These are phyloP conservation scores for Phania funesta DNA, from an alignment of 2,888 invertebrate species.

Conservation along the genomic window DNA sequence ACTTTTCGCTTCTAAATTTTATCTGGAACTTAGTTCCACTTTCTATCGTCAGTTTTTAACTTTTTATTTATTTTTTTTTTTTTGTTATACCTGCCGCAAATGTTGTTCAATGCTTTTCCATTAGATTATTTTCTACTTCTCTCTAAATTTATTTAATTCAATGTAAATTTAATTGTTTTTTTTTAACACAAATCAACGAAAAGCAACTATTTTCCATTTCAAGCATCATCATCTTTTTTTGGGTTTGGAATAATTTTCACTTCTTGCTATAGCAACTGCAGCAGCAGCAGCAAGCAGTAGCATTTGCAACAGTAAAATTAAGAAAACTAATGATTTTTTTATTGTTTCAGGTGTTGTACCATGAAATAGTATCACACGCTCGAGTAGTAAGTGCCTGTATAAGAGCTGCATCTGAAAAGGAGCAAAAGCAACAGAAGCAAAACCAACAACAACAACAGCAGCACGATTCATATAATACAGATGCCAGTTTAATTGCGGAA, in stretches of 20 bases:
- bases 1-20: slow-evolving; percentile 11
- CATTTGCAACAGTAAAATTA: slow-evolving; percentile 24
- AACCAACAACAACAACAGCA: slow-evolving; percentile 67
- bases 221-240: slow-evolving; percentile 46
- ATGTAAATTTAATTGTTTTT: slow-evolving; percentile 56
- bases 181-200: slow-evolving; percentile 26
- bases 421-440: slow-evolving; percentile 70
- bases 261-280: slow-evolving; percentile 34
- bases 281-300: neutral
- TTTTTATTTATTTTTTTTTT: slow-evolving; percentile 10
- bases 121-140: neutral
- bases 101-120: slow-evolving; percentile 38
- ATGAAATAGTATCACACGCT: slow-evolving; percentile 95
- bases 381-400: slow-evolving; percentile 91
- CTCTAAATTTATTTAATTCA: slow-evolving; percentile 27
- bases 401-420: slow-evolving; percentile 85
- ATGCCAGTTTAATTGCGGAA: slow-evolving; percentile 74
- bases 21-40: slow-evolving; percentile 62
- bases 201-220: slow-evolving; percentile 5
- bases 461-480: slow-evolving; percentile 68
- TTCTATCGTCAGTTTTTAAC: slow-evolving; percentile 46
- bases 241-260: slow-evolving; percentile 63
- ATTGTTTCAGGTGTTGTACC: slow-evolving; percentile 89
- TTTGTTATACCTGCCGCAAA: slow-evolving; percentile 8
- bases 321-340: slow-evolving; percentile 59